Percentiles rank a stretch among this genome's conserved stretches.
Evolutionary conservation across 2,888 invertebrate species (phyloP).

Genomic region (Eupithecia subumbrata): DNA sequence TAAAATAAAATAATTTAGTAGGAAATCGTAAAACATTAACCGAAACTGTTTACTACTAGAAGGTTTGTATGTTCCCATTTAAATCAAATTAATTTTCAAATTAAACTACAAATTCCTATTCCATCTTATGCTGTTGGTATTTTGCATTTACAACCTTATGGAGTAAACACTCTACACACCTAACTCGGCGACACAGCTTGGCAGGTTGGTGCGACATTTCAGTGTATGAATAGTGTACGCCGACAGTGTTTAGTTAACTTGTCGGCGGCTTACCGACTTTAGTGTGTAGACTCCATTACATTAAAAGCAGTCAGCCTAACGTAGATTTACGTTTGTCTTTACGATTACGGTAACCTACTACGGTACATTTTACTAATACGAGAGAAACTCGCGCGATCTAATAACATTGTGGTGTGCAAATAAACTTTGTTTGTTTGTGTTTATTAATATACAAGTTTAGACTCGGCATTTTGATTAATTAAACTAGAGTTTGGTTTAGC

Average conservation of each 20-base stretch:
- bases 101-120: background rate
- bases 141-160: background rate
- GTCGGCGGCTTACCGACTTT: background rate
- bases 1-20: too few species aligned
- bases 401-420: conserved; percentile 23
- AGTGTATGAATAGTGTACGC: background rate
- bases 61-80: background rate
- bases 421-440: conserved; percentile 29
- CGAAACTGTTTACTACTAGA: background rate
- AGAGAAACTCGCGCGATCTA: conserved; percentile 16
- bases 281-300: background rate
- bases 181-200: background rate
- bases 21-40: background rate
- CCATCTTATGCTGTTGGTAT: background rate
- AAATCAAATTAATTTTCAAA: background rate
- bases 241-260: background rate
- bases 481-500: conserved; percentile 18
- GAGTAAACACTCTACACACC: background rate
- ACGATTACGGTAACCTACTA: background rate
- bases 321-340: conserved; percentile 5
- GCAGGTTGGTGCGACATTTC: background rate
- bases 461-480: conserved; percentile 30
- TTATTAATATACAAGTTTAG: conserved; percentile 25
- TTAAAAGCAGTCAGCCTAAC: background rate
- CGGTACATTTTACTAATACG: conserved; percentile 1